Evolutionary conservation across 2,113 vertebrate species (phyloP).

Genomic region (Ibidorhyncha struthersii): DNA sequence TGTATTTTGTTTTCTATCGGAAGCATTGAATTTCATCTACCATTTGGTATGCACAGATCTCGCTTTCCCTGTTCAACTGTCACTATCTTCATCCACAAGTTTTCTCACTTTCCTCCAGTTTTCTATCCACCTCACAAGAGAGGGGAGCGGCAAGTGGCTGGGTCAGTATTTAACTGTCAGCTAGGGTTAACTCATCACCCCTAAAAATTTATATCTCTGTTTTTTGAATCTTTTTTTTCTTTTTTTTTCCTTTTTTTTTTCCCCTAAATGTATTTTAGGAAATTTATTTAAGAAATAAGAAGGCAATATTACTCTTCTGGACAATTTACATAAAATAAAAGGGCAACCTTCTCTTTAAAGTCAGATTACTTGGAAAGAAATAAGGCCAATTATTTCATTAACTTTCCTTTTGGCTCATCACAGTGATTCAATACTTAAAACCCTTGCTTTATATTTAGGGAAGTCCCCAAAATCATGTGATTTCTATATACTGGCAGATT

Average conservation of each 20-base stretch:
- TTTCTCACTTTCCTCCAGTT: background rate
- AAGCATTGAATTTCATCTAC: background rate
- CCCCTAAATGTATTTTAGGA: background rate
- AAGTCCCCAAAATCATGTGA: background rate
- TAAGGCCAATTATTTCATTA: background rate
- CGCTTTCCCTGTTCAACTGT: background rate
- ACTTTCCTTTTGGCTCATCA: background rate
- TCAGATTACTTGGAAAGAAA: background rate
- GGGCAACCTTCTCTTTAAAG: background rate
- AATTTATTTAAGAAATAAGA: background rate
- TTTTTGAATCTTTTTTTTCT: background rate
- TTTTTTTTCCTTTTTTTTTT: no score
- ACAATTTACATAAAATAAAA: background rate
- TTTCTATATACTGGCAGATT: background rate
- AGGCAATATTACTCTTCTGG: background rate
- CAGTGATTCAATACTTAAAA: background rate
- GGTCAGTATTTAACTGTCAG: background rate
- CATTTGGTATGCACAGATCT: background rate
- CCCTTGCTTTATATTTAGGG: background rate
- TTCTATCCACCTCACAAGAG: background rate
- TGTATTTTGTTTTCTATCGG: background rate
- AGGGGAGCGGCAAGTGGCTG: fast-evolving
- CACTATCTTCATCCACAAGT: background rate
- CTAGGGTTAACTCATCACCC: background rate
- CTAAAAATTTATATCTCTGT: background rate